Base-by-base conservation (phyloP, 2,888 invertebrate genomes). In the Nymphalis polychloros region DNA sequence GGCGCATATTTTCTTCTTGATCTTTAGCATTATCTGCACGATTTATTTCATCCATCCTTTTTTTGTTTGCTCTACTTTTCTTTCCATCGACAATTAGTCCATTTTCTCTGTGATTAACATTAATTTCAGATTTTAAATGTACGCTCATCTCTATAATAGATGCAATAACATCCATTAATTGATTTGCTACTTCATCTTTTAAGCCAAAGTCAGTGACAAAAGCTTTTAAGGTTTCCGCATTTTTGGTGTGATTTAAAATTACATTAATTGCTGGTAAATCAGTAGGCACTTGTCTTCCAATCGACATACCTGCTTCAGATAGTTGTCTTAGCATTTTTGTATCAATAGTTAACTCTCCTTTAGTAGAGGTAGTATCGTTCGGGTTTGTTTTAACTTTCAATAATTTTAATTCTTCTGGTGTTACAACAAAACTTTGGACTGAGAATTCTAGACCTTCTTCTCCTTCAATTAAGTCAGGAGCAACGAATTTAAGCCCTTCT, bases 381-480 rank as follows among this genome's bases (percentile, higher is more conserved):
- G 92, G 91, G 73, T 93, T 92, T 2, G 92, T 93, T 83, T 92
- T 92, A 0, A 93, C 89, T 82, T 92, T 93, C 27, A 93, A 77
- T 63, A 93, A 75, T 76, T 92, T 92, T 1, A 93, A 77, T 75
- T 93, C 93, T 81, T 93, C 93, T 31, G 93, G 93, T 55, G 93
- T 93, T 35, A 93, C 92, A 35, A 93, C 89, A 78, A 95, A 95
- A 73, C 95, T 95, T 87, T 95, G 95, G 1, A 95, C 95, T 1
- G 95, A 95, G 81, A 95, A 95, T 78, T 95, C 95, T 55, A 94
- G 88, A 0, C 95, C 95, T 79, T 94, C 94, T 61, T 94, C 94
- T 0, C 94, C 95, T 79, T 95, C 95, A 10, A 93, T 94, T 5
- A 95, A 87, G 79, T 95, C 95, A 27, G 95, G 95, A 0, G 95